Percentiles rank a stretch among this genome's conserved stretches.
These are phyloP conservation scores for Falcunculus frontatus DNA, from an alignment of 2,113 vertebrate species.

Conservation along the genomic window DNA sequence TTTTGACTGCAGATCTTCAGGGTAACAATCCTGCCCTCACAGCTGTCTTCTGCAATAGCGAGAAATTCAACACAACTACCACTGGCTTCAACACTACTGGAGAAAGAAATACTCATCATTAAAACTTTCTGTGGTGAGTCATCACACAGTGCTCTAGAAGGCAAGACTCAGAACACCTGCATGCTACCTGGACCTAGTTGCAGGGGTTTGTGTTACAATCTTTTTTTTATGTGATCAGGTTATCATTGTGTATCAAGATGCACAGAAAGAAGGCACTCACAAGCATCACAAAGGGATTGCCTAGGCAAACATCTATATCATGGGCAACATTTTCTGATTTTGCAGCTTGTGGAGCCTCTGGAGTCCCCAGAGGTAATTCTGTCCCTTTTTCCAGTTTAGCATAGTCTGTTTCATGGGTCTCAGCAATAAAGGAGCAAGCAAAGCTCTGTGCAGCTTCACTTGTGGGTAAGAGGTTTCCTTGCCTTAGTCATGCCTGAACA, in stretches of 20 bases:
- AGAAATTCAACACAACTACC: background rate
- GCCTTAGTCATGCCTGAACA: background rate
- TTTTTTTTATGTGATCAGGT: background rate
- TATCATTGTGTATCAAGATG: background rate
- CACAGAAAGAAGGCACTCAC: background rate
- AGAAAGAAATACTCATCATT: background rate
- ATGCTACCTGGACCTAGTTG: background rate
- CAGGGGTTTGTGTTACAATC: rapidly evolving
- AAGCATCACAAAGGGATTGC: background rate
- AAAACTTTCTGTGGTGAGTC: background rate
- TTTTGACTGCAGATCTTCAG: background rate
- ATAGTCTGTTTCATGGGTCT: rapidly evolving
- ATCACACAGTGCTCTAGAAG: background rate
- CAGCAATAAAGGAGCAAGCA: background rate
- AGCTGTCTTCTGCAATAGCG: background rate
- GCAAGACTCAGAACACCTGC: background rate
- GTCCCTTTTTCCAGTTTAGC: background rate
- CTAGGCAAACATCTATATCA: background rate
- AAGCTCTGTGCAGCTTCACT: background rate
- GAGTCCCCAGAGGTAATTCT: background rate
- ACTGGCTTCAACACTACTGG: background rate
- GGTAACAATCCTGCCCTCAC: background rate
- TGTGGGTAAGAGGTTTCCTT: background rate
- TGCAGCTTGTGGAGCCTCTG: background rate
- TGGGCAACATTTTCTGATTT: background rate